Conservation (phyloP, 1,140 invertebrate genomes). For the Oedothorax gibbosus region DNA sequence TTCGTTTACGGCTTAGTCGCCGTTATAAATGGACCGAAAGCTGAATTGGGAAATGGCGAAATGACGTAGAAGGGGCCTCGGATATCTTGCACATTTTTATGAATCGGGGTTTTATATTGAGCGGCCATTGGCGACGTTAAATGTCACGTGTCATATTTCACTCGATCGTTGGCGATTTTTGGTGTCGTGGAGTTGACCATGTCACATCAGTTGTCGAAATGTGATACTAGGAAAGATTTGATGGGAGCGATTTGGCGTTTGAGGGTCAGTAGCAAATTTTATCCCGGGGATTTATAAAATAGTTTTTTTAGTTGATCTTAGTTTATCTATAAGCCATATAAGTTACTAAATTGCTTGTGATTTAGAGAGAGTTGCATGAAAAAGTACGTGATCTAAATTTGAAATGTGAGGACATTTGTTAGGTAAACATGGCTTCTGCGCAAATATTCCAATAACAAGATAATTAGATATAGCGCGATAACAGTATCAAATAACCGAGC, state of each 20-base stretch:
- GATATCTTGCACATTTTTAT: constrained; percentile 42
- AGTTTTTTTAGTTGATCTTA: background rate
- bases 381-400: too few relatives aligned
- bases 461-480: too few relatives aligned
- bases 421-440: too few relatives aligned
- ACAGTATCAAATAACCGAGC: too few relatives aligned
- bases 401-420: too few relatives aligned
- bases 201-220: constrained; percentile 50
- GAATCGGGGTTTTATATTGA: constrained; percentile 42
- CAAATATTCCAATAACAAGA: too few relatives aligned
- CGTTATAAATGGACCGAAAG: constrained; percentile 43
- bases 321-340: too few relatives aligned
- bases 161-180: constrained; percentile 40
- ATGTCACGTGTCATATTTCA: constrained; percentile 54
- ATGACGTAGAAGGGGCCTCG: background rate
- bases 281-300: constrained; percentile 40
- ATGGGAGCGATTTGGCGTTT: constrained; percentile 18
- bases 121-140: constrained; percentile 42
- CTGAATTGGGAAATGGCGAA: constrained; percentile 4
- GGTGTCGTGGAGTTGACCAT: constrained; percentile 54
- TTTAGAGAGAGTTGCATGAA: too few relatives aligned
- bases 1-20: constrained; percentile 53
- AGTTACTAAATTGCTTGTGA: too few relatives aligned
- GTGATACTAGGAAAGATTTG: background rate
- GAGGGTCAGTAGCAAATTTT: constrained; percentile 20